These are phyloP conservation scores for Argynnis bischoffii DNA, from an alignment of 2,888 invertebrate species.

Conservation along the genomic window DNA sequence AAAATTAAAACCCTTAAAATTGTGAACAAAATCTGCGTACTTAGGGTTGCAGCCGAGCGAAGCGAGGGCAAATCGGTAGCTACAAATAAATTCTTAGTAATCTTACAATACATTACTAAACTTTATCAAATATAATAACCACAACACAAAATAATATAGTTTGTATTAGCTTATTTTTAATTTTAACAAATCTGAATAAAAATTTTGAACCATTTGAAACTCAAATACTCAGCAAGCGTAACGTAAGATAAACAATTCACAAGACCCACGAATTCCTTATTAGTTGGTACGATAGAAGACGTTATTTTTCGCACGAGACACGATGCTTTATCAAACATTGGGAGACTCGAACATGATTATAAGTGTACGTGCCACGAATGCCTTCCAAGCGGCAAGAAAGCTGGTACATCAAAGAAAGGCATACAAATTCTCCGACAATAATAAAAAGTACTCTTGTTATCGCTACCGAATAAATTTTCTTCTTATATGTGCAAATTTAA, in stretches of 20 bases:
- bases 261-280: constrained; percentile 40
- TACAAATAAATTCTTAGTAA: too few species aligned
- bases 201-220: background rate
- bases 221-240: constrained; percentile 23
- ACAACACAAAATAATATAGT: too few species aligned
- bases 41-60: too few species aligned
- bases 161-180: background rate
- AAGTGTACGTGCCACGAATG: constrained; percentile 76
- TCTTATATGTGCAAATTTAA: constrained; percentile 27
- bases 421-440: constrained; percentile 63
- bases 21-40: too few species aligned
- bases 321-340: constrained; percentile 78
- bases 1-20: too few species aligned
- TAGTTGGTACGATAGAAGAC: constrained; percentile 48
- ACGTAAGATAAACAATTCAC: constrained; percentile 34
- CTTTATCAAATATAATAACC: too few species aligned
- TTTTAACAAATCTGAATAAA: background rate
- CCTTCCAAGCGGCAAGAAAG: constrained; percentile 59
- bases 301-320: constrained; percentile 69
- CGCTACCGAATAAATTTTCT: constrained; percentile 44
- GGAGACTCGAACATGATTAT: constrained; percentile 78
- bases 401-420: constrained; percentile 72
- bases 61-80: too few species aligned
- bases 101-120: too few species aligned
- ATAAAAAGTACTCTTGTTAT: constrained; percentile 73